Conservation (phyloP, 2,797 vertebrate genomes). For the Sparidentex hasta region DNA sequence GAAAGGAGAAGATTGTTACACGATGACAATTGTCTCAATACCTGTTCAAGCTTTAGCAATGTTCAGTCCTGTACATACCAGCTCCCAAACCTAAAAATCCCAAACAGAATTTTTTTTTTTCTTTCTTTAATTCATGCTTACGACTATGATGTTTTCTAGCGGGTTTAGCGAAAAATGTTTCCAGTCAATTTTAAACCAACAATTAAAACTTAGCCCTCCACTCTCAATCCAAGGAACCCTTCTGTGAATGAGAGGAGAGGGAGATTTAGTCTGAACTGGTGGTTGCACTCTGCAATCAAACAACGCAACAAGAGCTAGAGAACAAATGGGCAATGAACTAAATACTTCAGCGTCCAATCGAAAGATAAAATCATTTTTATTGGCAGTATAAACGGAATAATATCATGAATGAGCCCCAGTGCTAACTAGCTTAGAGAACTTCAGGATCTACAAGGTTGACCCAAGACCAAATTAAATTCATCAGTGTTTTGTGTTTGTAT, state of each 20-base stretch:
- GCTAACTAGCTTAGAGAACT: not conserved
- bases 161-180: not conserved
- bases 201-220: not conserved
- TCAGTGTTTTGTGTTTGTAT: conserved; percentile 9
- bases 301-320: conserved; percentile 20
- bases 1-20: not conserved
- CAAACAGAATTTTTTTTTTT: not conserved
- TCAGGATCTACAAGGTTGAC: not conserved
- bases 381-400: not conserved
- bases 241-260: not conserved
- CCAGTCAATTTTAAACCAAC: not conserved
- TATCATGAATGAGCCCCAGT: not conserved
- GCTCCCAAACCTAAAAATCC: conserved; percentile 10
- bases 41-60: not conserved
- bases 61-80: not conserved
- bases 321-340: conserved; percentile 50
- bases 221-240: not conserved
- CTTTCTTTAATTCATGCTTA: not conserved
- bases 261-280: not conserved
- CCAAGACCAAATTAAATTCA: conserved; percentile 13
- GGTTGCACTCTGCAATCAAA: not conserved
- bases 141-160: not conserved
- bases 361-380: conserved; percentile 10
- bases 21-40: not conserved
- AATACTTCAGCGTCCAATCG: not conserved